Evolutionary conservation across 2,888 invertebrate genomes (phyloP), one percentile per base, ranked within the genome.

Genomic region (Lapara coniferarum): DNA sequence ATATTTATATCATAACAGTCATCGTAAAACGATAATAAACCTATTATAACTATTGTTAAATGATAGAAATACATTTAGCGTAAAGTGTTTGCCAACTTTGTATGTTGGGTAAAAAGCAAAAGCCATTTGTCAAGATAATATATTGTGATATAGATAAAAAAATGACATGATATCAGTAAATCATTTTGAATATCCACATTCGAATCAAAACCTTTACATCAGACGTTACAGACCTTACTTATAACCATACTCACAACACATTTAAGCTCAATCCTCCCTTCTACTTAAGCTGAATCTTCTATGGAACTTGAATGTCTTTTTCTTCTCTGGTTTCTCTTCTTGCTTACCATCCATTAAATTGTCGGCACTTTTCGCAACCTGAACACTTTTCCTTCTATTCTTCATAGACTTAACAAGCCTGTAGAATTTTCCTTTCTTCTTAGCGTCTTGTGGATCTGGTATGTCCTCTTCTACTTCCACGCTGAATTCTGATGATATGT

Each of bases 401-500:
- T 93, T 93, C 93, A 93, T 93, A 0, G 92, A 90, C 73, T 93
- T 93, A 0, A 93, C 93, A 14, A 93, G 83, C 69, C 85, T 91
- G 75, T 93, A 93, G 75, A 93, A 93, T 69, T 93, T 93, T 0
- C 93, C 93, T 71, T 84, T 90, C 73, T 91, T 92, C 73, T 93
- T 93, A 0, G 90, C 87, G 66, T 92, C 91, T 57, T 85, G 81
- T 2, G 86, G 78, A 44, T 91, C 91, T 2, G 86, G 74, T 0
- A 85, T 76, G 52, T 93, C 93, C 66, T 89, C 90, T 73, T 93
- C 93, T 0, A 93, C 92, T 85, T 93, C 92, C 10, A 92, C 92
- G 77, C 92, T 92, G 83, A 93, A 93, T 73, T 93, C 93, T 71
- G 93, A 93, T 63, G 92, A 93, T 82, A 93, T 86, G 83, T 93